phyloP scores from a whole-genome alignment of 2,113 vertebrate species.

The Callaeas wilsoni region DNA sequence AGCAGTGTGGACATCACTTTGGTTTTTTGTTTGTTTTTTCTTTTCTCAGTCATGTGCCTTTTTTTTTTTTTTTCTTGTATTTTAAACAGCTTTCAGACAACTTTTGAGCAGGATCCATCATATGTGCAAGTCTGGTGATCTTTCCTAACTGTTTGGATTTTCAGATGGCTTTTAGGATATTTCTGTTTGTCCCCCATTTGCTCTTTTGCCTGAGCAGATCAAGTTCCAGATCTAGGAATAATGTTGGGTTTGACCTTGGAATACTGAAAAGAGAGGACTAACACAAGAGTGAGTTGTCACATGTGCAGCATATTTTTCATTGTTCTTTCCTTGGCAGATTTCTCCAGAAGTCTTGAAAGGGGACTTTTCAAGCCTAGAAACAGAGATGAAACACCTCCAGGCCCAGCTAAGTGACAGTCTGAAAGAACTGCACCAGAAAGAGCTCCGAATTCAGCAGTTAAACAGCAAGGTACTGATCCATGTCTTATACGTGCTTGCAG shows the following conservation, averaged over 20 bases:
- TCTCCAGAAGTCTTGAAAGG: slow-evolving; percentile 26
- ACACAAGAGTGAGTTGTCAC: not conserved
- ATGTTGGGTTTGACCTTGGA: not conserved
- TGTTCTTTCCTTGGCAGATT: slow-evolving; percentile 52
- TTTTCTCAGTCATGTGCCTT: not conserved
- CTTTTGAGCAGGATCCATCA: not conserved
- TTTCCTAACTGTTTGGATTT: not conserved
- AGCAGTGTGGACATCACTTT: not conserved
- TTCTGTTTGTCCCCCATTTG: not conserved
- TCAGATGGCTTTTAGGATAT: not conserved
- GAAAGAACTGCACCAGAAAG: slow-evolving; percentile 79
- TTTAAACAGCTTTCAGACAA: not conserved
- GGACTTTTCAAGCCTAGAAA: slow-evolving; percentile 30
- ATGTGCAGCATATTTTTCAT: not conserved
- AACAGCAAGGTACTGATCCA: slow-evolving; percentile 69
- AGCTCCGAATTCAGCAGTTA: slow-evolving; percentile 77
- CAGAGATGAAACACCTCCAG: slow-evolving; percentile 65
- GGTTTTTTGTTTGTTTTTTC: not conserved
- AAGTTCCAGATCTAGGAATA: not conserved
- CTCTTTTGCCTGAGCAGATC: not conserved
- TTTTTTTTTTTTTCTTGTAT: not conserved
- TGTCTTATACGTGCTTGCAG: not conserved
- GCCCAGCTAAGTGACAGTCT: slow-evolving; percentile 70
- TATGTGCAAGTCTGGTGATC: not conserved
- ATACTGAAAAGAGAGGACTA: not conserved